Evolutionary conservation across 92 coral and sea anemone genomes (phyloP).

Genomic region (Paramuricea clavata): DNA sequence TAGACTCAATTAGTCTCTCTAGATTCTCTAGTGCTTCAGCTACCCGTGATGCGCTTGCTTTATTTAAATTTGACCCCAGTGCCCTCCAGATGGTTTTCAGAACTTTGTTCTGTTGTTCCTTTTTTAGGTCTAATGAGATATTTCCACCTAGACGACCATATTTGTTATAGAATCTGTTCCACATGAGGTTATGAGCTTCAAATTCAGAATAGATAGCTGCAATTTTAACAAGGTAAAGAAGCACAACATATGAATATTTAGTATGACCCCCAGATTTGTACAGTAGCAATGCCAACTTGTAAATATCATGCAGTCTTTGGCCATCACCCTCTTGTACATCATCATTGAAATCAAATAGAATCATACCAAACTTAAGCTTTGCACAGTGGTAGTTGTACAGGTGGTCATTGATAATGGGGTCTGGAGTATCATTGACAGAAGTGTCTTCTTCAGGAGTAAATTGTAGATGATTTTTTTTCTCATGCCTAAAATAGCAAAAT

Average conservation of each 20-base stretch:
- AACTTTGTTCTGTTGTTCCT: constrained; percentile 64
- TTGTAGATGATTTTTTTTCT: too few species aligned
- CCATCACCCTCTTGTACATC: constrained; percentile 76
- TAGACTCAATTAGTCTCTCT: constrained; percentile 44
- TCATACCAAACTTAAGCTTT: constrained; percentile 72
- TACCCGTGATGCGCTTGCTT: constrained; percentile 51
- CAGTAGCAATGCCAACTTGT: constrained; percentile 62
- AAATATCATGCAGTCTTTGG: constrained; percentile 58
- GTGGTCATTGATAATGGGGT: too few species aligned
- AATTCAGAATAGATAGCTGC: constrained; percentile 46
- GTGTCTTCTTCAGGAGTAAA: too few species aligned
- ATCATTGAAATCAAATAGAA: constrained; percentile 71
- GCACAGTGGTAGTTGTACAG: constrained; percentile 77
- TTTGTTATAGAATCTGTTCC: constrained; percentile 79
- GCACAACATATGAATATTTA: constrained; percentile 79
- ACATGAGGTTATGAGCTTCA: constrained; percentile 62
- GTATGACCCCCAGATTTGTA: constrained; percentile 64
- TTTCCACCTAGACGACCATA: constrained; percentile 63
- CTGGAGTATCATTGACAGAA: too few species aligned
- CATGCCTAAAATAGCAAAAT: too few species aligned
- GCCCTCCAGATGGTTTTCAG: constrained; percentile 66
- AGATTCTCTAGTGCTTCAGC: constrained; percentile 53
- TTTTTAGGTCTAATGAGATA: constrained; percentile 66
- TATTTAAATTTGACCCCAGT: constrained; percentile 56
- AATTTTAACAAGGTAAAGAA: constrained; percentile 67